Base-by-base conservation (phyloP, 2,888 invertebrate species). In the Dryocosmus kuriphilus region DNA sequence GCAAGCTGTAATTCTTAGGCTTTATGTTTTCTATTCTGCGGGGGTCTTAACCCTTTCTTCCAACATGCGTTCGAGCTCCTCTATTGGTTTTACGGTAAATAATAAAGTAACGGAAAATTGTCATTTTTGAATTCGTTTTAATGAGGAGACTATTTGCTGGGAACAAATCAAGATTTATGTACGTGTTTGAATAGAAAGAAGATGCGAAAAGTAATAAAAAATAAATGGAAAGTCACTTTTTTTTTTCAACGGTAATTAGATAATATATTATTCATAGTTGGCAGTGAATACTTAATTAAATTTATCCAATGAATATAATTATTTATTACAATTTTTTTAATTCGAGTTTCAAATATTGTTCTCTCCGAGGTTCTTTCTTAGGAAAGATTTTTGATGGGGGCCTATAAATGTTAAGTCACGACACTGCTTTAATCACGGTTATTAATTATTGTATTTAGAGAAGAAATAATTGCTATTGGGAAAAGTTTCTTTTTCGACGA, bases 41-140 rank as follows among this genome's bases (percentile, higher is more conserved):
- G 71, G 71, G 71, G 51, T 71, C 51, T 71, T 71, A 71, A 71
- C 71, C 71, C 71, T 71, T 71, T 71, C 71, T 71, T 71, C 24
- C 71, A 27, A 22, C 24, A 4, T 24, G 24, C 14, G 24, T 57
- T 57, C 24, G n/a, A 51, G 41, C 24, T 67, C 27, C 24, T 41
- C 71, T 51, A 71, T 51, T 71, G 71, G 71, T 71, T 71, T 71
- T 71, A 30, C 41, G 46, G 71, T 71, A 71, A 71, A 71, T 71
- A 71, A 71, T 71, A 71, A 71, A 71, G 46, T 46, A 71, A 71
- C 71, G 51, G 71, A n/a, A 71, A 8, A 46, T 41, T 30, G 27
- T 27, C 46, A 30, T 71, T 71, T 71, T 71, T 71, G 8, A 71
- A 71, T n/a, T 30, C n/a, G 27, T 71, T 71, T 71, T 71, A 71